Evolutionary conservation across 1,140 invertebrate genomes (phyloP).

Genomic region (Ips nitidus): DNA sequence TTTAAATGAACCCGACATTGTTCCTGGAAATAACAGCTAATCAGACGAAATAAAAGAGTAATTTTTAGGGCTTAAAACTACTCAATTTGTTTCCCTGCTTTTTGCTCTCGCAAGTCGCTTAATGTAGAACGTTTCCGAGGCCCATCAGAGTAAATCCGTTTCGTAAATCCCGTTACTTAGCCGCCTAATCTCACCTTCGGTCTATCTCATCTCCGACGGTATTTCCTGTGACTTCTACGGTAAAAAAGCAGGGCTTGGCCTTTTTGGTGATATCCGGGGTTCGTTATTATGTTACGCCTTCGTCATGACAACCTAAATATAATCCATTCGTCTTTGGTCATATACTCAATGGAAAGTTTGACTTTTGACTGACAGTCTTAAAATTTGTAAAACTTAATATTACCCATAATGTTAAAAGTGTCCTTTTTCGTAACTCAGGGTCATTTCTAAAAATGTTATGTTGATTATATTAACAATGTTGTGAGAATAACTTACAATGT

Average conservation of each 20-base stretch:
- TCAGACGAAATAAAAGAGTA: not conserved
- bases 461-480: no score
- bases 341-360: no score
- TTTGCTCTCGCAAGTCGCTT: conserved; percentile 2
- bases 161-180: conserved; percentile 20
- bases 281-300: not conserved
- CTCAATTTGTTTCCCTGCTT: conserved; percentile 1
- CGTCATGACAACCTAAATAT: no score
- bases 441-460: no score
- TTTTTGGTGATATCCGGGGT: not conserved
- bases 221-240: conserved; percentile 14
- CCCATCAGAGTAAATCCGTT: conserved; percentile 18
- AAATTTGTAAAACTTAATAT: no score
- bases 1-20: no score
- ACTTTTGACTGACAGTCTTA: no score
- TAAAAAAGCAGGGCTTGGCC: not conserved
- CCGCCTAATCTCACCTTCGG: conserved; percentile 20
- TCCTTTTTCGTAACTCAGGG: no score
- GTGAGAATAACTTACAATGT: no score
- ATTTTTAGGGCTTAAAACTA: not conserved
- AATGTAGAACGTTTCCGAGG: conserved; percentile 7
- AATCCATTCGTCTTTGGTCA: no score
- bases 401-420: no score
- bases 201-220: conserved; percentile 13
- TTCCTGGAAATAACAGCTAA: no score